These are phyloP conservation scores for Bostrychus sinensis DNA, from an alignment of 2,113 vertebrate genomes.

Conservation along the genomic window DNA sequence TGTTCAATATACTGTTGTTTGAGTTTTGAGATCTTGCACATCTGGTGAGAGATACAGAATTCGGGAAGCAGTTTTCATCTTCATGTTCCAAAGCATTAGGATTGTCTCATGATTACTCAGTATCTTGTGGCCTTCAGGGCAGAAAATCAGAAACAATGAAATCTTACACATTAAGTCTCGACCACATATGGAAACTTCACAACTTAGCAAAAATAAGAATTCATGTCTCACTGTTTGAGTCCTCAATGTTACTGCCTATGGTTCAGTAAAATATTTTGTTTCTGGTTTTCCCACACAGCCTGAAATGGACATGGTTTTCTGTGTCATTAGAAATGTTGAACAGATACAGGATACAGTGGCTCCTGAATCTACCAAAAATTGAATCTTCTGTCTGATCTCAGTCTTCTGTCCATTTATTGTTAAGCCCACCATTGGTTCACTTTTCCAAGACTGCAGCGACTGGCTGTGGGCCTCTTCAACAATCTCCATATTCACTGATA, in stretches of 20 bases:
- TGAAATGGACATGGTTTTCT: not conserved
- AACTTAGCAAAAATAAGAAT: not conserved
- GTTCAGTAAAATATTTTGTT: not conserved
- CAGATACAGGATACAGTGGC: not conserved
- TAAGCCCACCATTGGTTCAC: slow-evolving; percentile 2
- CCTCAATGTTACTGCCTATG: not conserved
- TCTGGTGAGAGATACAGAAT: not conserved
- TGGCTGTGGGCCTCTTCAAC: not conserved
- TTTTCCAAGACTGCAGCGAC: not conserved
- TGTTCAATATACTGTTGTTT: not conserved
- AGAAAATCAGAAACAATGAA: not conserved
- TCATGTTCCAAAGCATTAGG: not conserved
- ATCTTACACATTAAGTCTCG: not conserved
- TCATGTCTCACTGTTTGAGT: not conserved
- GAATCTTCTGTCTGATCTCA: not conserved
- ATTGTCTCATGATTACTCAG: not conserved
- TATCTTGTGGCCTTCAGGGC: not conserved
- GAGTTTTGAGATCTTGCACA: not conserved
- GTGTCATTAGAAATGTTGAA: not conserved
- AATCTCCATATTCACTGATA: not conserved
- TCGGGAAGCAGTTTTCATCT: not conserved
- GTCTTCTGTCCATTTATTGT: not conserved
- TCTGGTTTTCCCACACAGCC: not conserved
- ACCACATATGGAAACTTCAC: not conserved
- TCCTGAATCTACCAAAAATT: not conserved